Evolutionary conservation across 2,797 vertebrate genomes (phyloP), one percentile per base, ranked within the genome.

Genomic region (Sebastiscus albofasciatus): DNA sequence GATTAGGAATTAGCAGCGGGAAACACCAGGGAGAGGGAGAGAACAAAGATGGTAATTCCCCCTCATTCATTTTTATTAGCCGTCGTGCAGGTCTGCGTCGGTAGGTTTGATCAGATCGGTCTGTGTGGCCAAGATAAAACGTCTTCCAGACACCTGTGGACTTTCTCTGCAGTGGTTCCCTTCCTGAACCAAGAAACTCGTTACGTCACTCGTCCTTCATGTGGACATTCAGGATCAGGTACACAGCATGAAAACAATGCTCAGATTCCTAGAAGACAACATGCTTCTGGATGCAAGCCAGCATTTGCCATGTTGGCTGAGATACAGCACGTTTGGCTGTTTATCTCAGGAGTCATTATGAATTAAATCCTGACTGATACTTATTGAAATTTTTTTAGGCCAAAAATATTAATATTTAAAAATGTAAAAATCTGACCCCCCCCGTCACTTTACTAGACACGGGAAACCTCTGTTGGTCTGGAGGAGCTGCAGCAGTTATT

Each of bases 21-120:
- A 90, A 91, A 87, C 89, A 80, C 79, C 75, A 72, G 77, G 82
- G 86, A 92, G 75, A 81, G 46, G 65, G 0, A 54, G 74, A 81
- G 88, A 92, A 91, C 89, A 91, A 88, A 86, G 85, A 84, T 64
- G 59, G 78, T 91, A 80, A 90, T 75, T 90, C 74, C 77, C 77
- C 74, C 71, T 86, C 54, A 62, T 82, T 90, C 75, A 72, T 73
- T 75, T 73, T 33, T 75, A 80, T 76, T 67, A 60, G 56, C 33
- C 20, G 27, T 66, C n/a, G 36, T 73, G 58, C 71, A 56, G 68
- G 72, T 78, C 60, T 33, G 34, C 36, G 49, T 46, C 12, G 9
- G 31, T 11, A n/a, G 6, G 59, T 75, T 74, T 75, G 59, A 89
- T 90, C 67, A 59, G 77, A 84, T 89, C 33, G n/a, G 56, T 56